Base-by-base conservation (phyloP, 2,797 vertebrate genomes). In the Uromys caudimaculatus region DNA sequence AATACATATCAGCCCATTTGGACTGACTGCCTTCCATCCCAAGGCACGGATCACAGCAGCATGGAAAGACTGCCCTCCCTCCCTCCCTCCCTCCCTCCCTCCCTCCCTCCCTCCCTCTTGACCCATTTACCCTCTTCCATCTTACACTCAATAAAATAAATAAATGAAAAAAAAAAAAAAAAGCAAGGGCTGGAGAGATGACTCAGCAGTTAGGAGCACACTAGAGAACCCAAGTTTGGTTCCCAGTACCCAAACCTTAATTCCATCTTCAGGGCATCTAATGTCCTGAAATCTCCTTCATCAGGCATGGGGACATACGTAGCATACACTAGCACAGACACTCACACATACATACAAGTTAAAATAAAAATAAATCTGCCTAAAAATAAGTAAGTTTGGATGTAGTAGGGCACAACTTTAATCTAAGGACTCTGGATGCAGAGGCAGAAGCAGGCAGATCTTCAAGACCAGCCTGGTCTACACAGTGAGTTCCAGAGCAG, bases 161-260 rank as follows among this genome's bases (percentile, higher is more conserved):
- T 62, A 64, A 14, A 71, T 76, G 85, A 50, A 94, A 96, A 73
- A 67, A 91, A 88, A 50, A 94, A 96, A 73, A 67, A 91, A 88
- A 6, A 41, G 14, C 27, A 50, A 24, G 35, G 47, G 64, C 84
- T 27, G 1, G 6, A 69, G 62, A 69, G 32, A 64, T 35, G 19
- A 50, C 35, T 41, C 84, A 87, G 47, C 64, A 87, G 85, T 29
- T 87, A 38, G 29, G 47, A 21, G 24, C 67, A 54, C n/a, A 54
- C 67, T 27, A 2, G 23, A 87, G 64, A 50, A 38, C 47, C 47
- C 44, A 50, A 27, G 23, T 54, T 29, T 38, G 35, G 23, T 71
- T 17, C 84, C 21, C 21, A 52, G 62, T n/a, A n/a, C 64, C 38
- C 67, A 87, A 19, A 67, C 24, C 50, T 87, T 32, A 73, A 87